A percentile compares a stretch with the other conserved stretches of the same genome.
Conservation (phyloP, 2,113 vertebrate genomes). For the Trogon surrucura region DNA sequence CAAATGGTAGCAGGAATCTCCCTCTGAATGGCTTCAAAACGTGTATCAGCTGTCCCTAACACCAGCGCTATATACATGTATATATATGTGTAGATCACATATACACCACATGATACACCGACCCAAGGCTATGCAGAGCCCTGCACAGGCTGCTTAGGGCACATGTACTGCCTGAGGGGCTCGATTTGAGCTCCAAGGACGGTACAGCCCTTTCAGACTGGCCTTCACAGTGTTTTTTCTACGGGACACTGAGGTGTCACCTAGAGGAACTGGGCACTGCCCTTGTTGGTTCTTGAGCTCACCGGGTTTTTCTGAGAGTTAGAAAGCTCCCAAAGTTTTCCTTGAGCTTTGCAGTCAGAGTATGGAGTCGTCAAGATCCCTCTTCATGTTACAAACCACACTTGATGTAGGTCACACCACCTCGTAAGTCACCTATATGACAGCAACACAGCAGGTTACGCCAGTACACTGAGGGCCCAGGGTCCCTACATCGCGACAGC, state of each 20-base stretch:
- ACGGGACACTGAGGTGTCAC: accelerated
- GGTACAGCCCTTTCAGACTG: neutral
- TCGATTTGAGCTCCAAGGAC: neutral
- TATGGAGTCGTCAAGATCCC: neutral
- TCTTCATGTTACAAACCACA: neutral
- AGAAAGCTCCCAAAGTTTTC: neutral
- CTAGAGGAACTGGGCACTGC: neutral
- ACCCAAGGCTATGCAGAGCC: neutral
- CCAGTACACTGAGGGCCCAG: neutral
- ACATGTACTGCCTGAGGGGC: neutral
- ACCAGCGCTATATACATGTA: neutral
- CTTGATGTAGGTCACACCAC: neutral
- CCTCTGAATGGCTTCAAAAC: neutral
- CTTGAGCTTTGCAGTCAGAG: neutral
- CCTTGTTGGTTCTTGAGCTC: neutral
- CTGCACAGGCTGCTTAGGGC: neutral
- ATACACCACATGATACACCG: too few relatives aligned
- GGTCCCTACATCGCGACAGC: neutral
- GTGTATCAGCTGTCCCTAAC: neutral
- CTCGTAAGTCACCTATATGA: neutral
- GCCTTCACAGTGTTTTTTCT: neutral
- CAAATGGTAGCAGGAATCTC: neutral
- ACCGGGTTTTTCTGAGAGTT: neutral
- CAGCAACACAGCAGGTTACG: neutral
- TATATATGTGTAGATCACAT: neutral